phyloP scores from a whole-genome alignment of 2,113 vertebrate genomes.

The Cyphomyrus discorhynchus region DNA sequence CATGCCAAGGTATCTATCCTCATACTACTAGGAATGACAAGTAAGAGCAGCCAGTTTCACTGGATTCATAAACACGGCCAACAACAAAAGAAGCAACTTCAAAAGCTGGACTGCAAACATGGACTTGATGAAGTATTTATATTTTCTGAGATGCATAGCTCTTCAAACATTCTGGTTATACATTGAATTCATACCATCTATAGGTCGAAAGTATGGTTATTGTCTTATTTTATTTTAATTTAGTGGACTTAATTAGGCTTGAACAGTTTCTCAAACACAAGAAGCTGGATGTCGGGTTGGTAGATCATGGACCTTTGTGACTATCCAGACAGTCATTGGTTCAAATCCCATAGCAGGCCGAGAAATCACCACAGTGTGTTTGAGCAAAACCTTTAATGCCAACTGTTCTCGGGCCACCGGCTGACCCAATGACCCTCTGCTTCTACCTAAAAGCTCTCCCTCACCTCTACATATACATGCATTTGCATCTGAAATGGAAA shows the following conservation, averaged over 20 bases:
- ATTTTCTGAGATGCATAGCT: not conserved
- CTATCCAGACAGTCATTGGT: not conserved
- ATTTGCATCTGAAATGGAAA: not conserved
- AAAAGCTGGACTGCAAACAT: not conserved
- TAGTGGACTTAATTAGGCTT: not conserved
- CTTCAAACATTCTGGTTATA: not conserved
- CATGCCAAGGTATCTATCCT: not conserved
- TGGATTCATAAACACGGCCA: not conserved
- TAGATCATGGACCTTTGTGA: not conserved
- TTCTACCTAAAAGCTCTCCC: not conserved
- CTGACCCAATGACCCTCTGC: not conserved
- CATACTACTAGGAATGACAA: not conserved
- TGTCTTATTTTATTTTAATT: not conserved
- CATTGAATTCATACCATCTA: not conserved
- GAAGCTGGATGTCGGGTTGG: not conserved
- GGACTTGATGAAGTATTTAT: not conserved
- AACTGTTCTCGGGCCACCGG: not conserved
- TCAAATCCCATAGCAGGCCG: not conserved
- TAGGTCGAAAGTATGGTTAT: not conserved
- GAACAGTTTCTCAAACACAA: not conserved
- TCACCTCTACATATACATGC: not conserved
- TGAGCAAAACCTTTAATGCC: not conserved
- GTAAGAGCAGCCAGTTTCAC: not conserved
- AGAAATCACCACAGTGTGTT: not conserved
- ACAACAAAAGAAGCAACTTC: not conserved